phyloP scores from a whole-genome alignment of 1,140 invertebrate genomes.

The Tetragnatha versicolor region DNA sequence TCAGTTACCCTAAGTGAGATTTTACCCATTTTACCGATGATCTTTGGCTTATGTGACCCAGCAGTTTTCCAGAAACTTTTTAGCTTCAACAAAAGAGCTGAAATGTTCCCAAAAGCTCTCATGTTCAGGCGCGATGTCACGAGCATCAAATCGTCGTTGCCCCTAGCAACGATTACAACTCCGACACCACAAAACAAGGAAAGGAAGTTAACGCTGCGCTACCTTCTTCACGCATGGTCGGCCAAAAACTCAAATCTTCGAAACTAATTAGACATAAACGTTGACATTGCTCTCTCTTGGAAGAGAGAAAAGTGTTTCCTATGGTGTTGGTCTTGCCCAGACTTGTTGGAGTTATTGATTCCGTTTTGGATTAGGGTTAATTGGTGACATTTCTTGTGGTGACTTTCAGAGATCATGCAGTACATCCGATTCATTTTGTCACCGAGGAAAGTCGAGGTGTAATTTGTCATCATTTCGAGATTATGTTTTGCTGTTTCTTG shows the following conservation, averaged over 20 bases:
- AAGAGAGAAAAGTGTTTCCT: no score
- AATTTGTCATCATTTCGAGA: neutral
- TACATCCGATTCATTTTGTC: neutral
- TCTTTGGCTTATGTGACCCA: no score
- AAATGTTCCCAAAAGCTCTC: no score
- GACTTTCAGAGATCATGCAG: neutral
- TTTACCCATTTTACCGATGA: no score
- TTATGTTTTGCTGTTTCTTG: no score
- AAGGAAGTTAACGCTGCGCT: slow-evolving; percentile 17
- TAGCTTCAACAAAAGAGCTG: no score
- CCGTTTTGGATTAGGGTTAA: slow-evolving; percentile 14
- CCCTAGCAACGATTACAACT: neutral
- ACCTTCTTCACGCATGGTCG: neutral
- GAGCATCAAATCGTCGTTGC: neutral
- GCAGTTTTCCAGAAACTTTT: no score
- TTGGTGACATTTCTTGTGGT: no score
- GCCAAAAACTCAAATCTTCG: neutral
- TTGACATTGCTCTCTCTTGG: slow-evolving; percentile 19
- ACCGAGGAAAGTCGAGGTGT: neutral
- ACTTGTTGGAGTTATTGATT: slow-evolving; percentile 4
- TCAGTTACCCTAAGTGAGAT: no score
- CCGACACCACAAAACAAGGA: neutral
- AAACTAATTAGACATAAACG: neutral
- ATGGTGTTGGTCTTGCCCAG: no score
- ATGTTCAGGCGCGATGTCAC: neutral